Evolutionary conservation across 2,797 vertebrate species (phyloP).

Genomic region (Columba guinea): DNA sequence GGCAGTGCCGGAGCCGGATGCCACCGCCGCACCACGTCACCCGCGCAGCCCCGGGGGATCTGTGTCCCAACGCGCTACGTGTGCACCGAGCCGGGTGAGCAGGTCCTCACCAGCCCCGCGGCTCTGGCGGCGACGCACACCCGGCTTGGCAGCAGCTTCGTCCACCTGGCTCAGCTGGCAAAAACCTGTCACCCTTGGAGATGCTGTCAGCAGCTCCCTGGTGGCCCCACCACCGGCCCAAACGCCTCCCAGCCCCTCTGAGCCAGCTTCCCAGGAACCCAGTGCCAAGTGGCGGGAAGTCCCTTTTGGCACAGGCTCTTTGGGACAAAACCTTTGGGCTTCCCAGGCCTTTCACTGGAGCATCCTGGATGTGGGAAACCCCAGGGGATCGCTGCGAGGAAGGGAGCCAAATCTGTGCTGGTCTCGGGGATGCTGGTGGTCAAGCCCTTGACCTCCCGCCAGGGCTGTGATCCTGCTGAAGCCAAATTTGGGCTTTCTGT

Average conservation of each 20-base stretch:
- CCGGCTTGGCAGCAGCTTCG: neutral
- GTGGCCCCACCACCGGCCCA: neutral
- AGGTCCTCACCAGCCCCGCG: neutral
- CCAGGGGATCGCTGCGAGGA: neutral
- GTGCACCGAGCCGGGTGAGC: neutral
- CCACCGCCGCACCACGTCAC: rapidly evolving
- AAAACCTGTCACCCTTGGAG: neutral
- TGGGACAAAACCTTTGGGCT: neutral
- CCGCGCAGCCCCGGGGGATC: rapidly evolving
- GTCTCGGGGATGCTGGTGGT: neutral
- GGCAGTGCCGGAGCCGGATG: rapidly evolving
- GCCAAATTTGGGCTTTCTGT: neutral
- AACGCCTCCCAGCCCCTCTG: neutral
- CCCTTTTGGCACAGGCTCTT: neutral
- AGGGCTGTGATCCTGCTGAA: neutral
- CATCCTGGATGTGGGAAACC: neutral
- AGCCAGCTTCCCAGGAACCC: neutral
- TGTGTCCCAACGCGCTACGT: neutral
- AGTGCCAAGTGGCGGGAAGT: neutral
- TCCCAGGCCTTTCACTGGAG: neutral
- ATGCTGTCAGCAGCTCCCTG: neutral
- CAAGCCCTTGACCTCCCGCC: neutral
- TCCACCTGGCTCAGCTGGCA: neutral
- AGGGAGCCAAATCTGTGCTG: neutral
- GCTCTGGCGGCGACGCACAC: rapidly evolving